A percentile compares a stretch with the other conserved stretches of the same genome.
phyloP scores from a whole-genome alignment of 2,797 vertebrate genomes.

The Clarias laeviceps region DNA sequence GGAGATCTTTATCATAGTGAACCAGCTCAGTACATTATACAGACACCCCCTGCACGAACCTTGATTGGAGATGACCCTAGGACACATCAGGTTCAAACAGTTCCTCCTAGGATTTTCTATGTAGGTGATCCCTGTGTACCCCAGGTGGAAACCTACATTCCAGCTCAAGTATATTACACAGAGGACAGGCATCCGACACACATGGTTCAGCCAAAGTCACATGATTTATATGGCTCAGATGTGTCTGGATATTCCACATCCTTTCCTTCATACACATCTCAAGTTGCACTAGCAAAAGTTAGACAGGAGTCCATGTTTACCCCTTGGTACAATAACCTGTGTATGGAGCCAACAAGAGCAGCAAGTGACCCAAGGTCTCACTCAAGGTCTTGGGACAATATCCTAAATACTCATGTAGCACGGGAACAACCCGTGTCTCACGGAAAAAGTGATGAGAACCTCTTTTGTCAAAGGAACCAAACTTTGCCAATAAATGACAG shows the following conservation, averaged over 20 bases:
- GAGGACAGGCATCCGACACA: constrained; percentile 84
- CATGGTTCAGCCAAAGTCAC: constrained; percentile 77
- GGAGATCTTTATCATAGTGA: constrained; percentile 79
- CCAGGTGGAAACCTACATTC: constrained; percentile 79
- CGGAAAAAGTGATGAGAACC: constrained; percentile 92
- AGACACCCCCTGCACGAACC: constrained; percentile 84
- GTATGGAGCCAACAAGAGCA: constrained; percentile 80
- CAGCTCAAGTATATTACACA: constrained; percentile 81
- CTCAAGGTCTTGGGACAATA: constrained; percentile 97
- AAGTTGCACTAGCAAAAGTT: constrained; percentile 76
- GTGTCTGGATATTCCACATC: constrained; percentile 78
- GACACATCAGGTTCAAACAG: constrained; percentile 79
- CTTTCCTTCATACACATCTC: constrained; percentile 76
- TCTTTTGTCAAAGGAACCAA: constrained; percentile 82
- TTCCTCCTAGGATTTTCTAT: constrained; percentile 81
- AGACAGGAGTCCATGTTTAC: constrained; percentile 77
- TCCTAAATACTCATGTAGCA: constrained; percentile 82
- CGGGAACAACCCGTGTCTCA: constrained; percentile 85
- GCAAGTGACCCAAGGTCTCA: constrained; percentile 85
- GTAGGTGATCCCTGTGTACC: constrained; percentile 76
- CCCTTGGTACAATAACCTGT: constrained; percentile 85
- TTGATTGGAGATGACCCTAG: constrained; percentile 84
- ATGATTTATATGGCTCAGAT: constrained; percentile 87
- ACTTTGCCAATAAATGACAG: constrained; percentile 77
- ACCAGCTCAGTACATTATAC: constrained; percentile 83